Conservation (phyloP, 1,140 invertebrate genomes). For the Saxidomus purpurata region DNA sequence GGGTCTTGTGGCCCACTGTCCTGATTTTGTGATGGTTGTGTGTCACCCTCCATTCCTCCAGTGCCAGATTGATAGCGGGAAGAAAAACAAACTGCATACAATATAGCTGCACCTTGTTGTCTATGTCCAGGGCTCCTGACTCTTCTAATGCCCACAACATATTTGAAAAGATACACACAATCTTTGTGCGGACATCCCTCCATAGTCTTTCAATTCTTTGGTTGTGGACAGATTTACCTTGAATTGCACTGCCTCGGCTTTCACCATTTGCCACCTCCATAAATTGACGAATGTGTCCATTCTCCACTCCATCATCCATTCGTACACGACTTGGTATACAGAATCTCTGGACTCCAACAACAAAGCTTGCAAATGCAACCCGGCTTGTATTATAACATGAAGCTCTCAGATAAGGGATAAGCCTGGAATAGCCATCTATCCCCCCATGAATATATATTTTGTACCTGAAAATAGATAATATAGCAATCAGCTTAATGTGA, state of each 20-base stretch:
- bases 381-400: not conserved
- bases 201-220: slow-evolving; percentile 9
- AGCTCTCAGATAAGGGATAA: not conserved
- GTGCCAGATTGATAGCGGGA: not conserved
- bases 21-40: not conserved
- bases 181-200: not conserved
- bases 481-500: no score
- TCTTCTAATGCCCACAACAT: not conserved
- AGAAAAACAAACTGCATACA: slow-evolving; percentile 1
- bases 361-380: not conserved
- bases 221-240: slow-evolving; percentile 11
- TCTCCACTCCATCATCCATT: slow-evolving; percentile 2
- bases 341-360: not conserved
- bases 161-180: not conserved
- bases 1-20: not conserved
- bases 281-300: not conserved
- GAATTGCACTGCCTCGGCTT: not conserved
- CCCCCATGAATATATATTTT: slow-evolving; percentile 15
- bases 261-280: not conserved
- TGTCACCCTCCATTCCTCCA: not conserved
- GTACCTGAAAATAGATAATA: not conserved
- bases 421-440: not conserved
- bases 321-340: not conserved
- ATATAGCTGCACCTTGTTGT: not conserved
- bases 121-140: not conserved